Evolutionary conservation across 2,888 invertebrate species (phyloP).

Genomic region (Drosophila neotestacea): DNA sequence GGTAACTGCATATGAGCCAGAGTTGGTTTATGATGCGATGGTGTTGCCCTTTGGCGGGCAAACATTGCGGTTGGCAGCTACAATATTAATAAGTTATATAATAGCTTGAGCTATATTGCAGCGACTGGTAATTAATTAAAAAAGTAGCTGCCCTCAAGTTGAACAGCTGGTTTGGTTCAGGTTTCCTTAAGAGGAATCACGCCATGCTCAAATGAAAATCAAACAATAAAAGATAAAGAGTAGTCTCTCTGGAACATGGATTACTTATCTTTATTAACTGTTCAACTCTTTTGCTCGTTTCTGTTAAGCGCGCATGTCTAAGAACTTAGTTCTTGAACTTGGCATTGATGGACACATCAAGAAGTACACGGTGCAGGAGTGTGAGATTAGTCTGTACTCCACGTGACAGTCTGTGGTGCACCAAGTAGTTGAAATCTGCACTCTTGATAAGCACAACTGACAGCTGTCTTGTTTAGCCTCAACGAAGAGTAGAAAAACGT

Average conservation of each 20-base stretch:
- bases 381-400: not conserved
- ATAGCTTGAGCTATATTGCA: conserved; percentile 17
- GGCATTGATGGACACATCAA: conserved; percentile 5
- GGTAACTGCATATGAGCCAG: conserved; percentile 28
- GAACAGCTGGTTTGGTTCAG: conserved; percentile 3
- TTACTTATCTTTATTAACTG: conserved; percentile 8
- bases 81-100: conserved; percentile 52
- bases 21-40: conserved; percentile 6
- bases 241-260: not conserved
- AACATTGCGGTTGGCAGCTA: conserved; percentile 41
- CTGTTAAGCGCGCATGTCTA: not conserved
- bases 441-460: conserved; percentile 20
- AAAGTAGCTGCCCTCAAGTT: conserved; percentile 1
- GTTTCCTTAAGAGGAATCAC: conserved; percentile 1
- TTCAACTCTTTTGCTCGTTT: conserved; percentile 3
- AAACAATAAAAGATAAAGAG: conserved; percentile 2
- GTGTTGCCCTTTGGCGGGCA: conserved; percentile 13
- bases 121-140: conserved; percentile 40
- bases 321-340: conserved; percentile 3
- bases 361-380: not conserved
- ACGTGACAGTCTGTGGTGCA: conserved; percentile 8
- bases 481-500: conserved; percentile 37
- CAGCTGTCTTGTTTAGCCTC: conserved; percentile 28
- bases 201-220: not conserved
- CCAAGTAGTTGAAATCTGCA: conserved; percentile 32